These are phyloP conservation scores for Drosophila sturtevanti DNA, from an alignment of 1,140 invertebrate species.

Conservation along the genomic window DNA sequence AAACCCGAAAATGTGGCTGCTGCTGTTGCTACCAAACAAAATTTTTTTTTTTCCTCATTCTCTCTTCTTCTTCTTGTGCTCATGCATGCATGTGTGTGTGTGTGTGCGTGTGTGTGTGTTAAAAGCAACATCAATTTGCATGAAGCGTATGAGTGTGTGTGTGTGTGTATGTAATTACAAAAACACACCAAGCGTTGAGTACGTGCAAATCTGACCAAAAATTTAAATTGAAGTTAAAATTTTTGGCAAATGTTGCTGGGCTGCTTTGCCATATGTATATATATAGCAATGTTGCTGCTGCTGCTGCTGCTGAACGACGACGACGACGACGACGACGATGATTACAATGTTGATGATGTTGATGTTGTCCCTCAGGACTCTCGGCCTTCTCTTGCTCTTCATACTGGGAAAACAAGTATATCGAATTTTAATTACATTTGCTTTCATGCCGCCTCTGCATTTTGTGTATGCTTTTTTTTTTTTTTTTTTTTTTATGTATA, in stretches of 20 bases:
- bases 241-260: constrained; percentile 70
- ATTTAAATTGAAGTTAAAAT: constrained; percentile 82
- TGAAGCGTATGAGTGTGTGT: constrained; percentile 60
- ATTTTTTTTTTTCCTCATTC: constrained; percentile 48
- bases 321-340: constrained; percentile 12
- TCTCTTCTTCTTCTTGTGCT: constrained; percentile 21
- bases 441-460: constrained; percentile 52
- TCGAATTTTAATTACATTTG: constrained; percentile 82
- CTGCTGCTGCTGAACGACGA: constrained; percentile 22
- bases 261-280: too few species aligned
- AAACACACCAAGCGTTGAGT: constrained; percentile 59
- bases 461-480: constrained; percentile 53
- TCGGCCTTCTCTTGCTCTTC: constrained; percentile 24
- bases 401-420: constrained; percentile 79
- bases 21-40: constrained; percentile 18
- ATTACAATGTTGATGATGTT: constrained; percentile 42
- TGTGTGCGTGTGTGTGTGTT: constrained; percentile 44
- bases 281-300: constrained; percentile 19
- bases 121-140: constrained; percentile 80
- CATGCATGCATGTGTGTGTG: constrained; percentile 6
- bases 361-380: constrained; percentile 35
- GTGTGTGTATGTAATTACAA: constrained; percentile 74
- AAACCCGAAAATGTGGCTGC: constrained; percentile 57
- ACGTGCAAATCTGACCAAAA: constrained; percentile 82
- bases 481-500: constrained; percentile 23